Conservation (phyloP, 2,888 invertebrate genomes). For the Trilocha varians region DNA sequence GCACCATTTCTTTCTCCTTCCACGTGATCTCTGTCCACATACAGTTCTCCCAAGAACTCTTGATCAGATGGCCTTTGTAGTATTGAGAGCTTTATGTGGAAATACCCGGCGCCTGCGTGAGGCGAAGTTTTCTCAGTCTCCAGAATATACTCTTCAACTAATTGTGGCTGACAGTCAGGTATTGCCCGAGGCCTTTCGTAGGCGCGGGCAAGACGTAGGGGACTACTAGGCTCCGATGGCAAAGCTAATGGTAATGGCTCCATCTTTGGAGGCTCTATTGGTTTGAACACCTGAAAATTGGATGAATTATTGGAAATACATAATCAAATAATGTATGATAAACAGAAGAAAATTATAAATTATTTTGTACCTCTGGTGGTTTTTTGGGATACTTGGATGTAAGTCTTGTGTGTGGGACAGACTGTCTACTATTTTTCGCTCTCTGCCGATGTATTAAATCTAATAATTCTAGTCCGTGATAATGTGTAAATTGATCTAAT, state of each 20-base stretch:
- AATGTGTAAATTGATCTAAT: slow-evolving; percentile 87
- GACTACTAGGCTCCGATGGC: slow-evolving; percentile 61
- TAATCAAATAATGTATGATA: slow-evolving; percentile 1
- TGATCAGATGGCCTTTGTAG: slow-evolving; percentile 90
- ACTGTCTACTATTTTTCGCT: slow-evolving; percentile 63
- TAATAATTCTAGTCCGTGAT: slow-evolving; percentile 83
- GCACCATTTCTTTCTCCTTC: slow-evolving; percentile 85
- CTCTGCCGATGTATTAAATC: slow-evolving; percentile 76
- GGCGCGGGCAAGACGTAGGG: slow-evolving; percentile 55
- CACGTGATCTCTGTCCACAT: slow-evolving; percentile 88
- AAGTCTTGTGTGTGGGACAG: slow-evolving; percentile 54
- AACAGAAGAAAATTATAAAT: not conserved
- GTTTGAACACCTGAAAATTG: slow-evolving; percentile 69
- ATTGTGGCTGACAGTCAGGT: slow-evolving; percentile 82
- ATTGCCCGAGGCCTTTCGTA: slow-evolving; percentile 77
- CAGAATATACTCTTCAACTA: slow-evolving; percentile 90
- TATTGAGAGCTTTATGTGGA: slow-evolving; percentile 90
- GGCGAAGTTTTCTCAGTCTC: slow-evolving; percentile 85
- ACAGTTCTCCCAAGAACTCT: slow-evolving; percentile 91
- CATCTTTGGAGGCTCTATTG: slow-evolving; percentile 76
- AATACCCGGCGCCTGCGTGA: slow-evolving; percentile 76
- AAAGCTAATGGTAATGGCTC: slow-evolving; percentile 73
- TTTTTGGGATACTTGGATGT: slow-evolving; percentile 71
- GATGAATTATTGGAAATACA: not conserved
- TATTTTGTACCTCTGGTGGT: slow-evolving; percentile 58